Conservation (phyloP, 2,113 vertebrate species). For the Etheostoma spectabile region DNA sequence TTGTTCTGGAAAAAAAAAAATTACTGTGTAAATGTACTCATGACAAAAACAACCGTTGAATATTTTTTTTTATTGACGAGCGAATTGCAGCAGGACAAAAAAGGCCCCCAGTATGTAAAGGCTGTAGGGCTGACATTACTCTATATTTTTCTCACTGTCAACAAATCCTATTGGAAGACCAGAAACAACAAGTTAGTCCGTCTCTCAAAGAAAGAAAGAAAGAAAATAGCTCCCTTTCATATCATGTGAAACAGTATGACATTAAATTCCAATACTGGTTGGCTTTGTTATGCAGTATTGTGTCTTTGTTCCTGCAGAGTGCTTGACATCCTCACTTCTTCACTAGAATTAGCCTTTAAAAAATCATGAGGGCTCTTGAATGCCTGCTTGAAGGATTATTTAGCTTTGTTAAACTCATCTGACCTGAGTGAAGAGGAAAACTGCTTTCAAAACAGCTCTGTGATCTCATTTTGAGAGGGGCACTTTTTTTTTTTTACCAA, state of each 20-base stretch:
- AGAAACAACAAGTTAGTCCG: too few relatives aligned
- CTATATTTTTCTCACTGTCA: too few relatives aligned
- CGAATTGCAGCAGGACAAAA: too few relatives aligned
- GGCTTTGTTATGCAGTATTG: background rate
- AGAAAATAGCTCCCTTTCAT: too few relatives aligned
- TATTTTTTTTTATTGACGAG: too few relatives aligned
- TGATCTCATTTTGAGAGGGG: conserved; percentile 16
- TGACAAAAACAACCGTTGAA: too few relatives aligned
- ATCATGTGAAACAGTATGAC: background rate
- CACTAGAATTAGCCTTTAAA: background rate
- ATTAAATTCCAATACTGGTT: background rate
- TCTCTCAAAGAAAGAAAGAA: too few relatives aligned
- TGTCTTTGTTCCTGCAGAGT: background rate
- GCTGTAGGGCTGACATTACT: too few relatives aligned
- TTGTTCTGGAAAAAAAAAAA: too few relatives aligned
- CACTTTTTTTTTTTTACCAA: background rate
- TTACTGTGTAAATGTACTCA: too few relatives aligned
- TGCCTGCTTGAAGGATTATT: conserved; percentile 1
- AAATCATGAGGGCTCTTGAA: background rate
- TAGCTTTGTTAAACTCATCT: conserved; percentile 11
- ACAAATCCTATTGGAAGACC: background rate
- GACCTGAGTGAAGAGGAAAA: conserved; percentile 19
- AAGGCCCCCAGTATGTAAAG: too few relatives aligned
- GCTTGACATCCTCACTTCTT: conserved; percentile 6
- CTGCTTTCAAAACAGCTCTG: conserved; percentile 18